These are phyloP conservation scores for Smittia aterrima DNA, from an alignment of 2,888 invertebrate genomes.

Conservation along the genomic window DNA sequence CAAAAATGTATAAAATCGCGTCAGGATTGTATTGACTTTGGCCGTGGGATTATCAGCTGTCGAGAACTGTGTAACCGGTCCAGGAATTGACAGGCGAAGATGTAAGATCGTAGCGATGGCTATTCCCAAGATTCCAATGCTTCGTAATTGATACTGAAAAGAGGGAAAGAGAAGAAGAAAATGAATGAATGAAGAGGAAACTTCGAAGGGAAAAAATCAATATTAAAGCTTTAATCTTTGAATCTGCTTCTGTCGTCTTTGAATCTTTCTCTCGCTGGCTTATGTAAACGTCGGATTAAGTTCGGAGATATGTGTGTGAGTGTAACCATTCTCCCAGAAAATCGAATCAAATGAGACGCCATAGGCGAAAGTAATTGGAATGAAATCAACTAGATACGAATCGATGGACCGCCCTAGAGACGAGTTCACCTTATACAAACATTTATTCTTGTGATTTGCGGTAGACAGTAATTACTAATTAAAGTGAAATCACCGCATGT, in stretches of 20 bases:
- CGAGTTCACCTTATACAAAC: neutral
- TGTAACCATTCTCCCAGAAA: constrained; percentile 19
- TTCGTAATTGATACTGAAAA: constrained; percentile 70
- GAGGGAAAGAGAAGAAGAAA: constrained; percentile 45
- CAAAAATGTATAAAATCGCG: constrained; percentile 83
- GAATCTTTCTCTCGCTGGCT: neutral
- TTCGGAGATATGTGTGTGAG: neutral
- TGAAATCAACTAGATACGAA: neutral
- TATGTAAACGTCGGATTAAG: constrained; percentile 6
- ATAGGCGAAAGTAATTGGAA: constrained; percentile 7
- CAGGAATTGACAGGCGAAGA: constrained; percentile 76
- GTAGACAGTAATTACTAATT: neutral
- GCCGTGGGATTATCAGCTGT: constrained; percentile 95
- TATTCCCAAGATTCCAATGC: constrained; percentile 65
- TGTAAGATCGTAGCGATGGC: constrained; percentile 69
- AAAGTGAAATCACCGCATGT: neutral
- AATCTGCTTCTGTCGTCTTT: constrained; percentile 40
- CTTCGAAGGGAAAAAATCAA: neutral
- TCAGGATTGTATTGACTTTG: constrained; percentile 75
- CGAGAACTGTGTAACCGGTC: constrained; percentile 77
- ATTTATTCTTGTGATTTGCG: neutral
- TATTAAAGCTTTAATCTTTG: constrained; percentile 43
- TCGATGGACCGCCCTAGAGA: neutral
- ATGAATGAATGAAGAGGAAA: neutral
- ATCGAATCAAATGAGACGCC: constrained; percentile 27